Base-by-base conservation (phyloP, 2,113 vertebrate species). In the Daboia siamensis region DNA sequence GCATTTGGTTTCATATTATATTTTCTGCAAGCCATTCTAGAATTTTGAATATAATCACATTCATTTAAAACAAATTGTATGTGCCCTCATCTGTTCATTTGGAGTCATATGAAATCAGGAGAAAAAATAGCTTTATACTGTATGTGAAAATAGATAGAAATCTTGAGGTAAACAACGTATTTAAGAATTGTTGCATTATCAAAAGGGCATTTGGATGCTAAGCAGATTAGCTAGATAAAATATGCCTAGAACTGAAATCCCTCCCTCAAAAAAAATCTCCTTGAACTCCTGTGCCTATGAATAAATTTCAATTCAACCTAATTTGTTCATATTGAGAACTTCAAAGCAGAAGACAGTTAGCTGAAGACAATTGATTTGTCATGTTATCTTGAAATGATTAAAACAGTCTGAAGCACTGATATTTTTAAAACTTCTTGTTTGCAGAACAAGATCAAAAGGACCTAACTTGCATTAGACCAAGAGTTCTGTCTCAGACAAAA, bases 301-400 rank as follows among this genome's bases (percentile, higher is more conserved):
- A 59, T 86, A 88, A 89, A 51, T 92, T 56, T 89, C 69, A 90
- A 48, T 92, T 92, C n/a, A 90, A 85, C 46, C 88, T 90, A 92
- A 90, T 92, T 92, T 92, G 88, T 90, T 90, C 69, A 29, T 44
- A 90, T 85, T 86, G 55, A 54, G 26, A 80, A 90, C 92, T 92
- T 92, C 92, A 92, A 92, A 92, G 92, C 88, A 59, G 55, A 89
- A 92, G 64, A 92, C 87, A 89, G 87, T 88, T 69, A 57, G 69
- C 21, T 92, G 74, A 86, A 92, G 74, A 61, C 88, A 88, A 92
- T 92, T 90, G 88, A 90, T 90, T 33, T 92, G 92, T 59, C 86
- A 61, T 92, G 55, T 86, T 90, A 92, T 86, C 88, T 92, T 92
- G 92, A 90, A 92, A 56, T 61, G 56, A 90, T 92, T 92, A 92